phyloP scores from a whole-genome alignment of 2,797 vertebrate genomes.

The Acropternis orthonyx region DNA sequence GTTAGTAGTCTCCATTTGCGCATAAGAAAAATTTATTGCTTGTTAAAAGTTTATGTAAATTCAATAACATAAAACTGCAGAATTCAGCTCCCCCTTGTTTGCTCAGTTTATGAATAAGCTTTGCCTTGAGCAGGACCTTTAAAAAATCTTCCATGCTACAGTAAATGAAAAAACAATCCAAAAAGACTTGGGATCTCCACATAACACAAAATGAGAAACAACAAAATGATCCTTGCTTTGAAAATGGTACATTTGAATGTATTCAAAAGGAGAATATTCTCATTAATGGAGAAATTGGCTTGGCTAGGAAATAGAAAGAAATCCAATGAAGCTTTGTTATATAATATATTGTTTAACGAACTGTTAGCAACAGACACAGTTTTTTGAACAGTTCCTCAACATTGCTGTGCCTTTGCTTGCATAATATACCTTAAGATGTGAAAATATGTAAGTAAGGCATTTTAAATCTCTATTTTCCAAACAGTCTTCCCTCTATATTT shows the following conservation, averaged over 20 bases:
- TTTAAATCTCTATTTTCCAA: conserved; percentile 1
- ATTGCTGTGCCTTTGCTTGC: background rate
- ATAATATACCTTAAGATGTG: background rate
- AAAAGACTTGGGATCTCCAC: background rate
- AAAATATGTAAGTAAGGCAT: background rate
- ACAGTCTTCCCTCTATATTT: background rate
- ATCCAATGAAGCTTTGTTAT: background rate
- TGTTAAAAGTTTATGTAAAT: conserved; percentile 7
- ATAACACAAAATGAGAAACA: background rate
- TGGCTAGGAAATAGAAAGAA: conserved; percentile 1
- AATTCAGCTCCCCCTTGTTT: background rate
- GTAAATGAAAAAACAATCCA: background rate
- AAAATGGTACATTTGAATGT: background rate
- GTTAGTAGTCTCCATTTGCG: background rate
- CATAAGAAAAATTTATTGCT: background rate
- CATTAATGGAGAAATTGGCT: background rate
- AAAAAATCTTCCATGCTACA: background rate
- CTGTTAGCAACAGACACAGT: background rate
- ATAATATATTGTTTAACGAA: background rate
- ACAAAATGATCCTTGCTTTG: background rate
- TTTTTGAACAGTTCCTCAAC: background rate
- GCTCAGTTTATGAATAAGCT: background rate
- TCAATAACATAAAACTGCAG: background rate
- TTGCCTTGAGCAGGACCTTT: background rate
- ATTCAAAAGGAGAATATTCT: background rate